Evolutionary conservation across 2,797 vertebrate species (phyloP), one percentile per base, ranked within the genome.

Genomic region (Catostomus latipinnis): DNA sequence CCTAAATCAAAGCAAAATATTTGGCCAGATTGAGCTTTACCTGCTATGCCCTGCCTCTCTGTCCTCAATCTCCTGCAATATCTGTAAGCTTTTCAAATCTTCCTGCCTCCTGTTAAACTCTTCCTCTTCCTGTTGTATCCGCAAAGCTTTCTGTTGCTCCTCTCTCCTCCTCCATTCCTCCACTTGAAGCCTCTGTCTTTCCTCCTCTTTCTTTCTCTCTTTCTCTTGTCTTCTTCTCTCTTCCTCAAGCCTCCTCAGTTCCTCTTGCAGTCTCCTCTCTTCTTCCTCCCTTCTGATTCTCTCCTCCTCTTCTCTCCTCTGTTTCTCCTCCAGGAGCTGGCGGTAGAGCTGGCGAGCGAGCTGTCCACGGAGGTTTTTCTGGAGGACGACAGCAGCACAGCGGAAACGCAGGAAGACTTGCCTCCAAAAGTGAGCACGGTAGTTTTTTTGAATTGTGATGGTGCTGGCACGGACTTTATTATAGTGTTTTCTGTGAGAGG

Each of bases 371-470:
- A 89, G 94, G 87, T 97, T 94, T 79, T 95, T 98, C 93, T 98
- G 96, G 74, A 97, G 92, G 78, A 95, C 68, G 80, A 97, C 5
- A 0, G 94, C 85, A 0, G 96, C 93, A 0, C 87, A 74, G 75
- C 95, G 96, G 83, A 96, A 88, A 1, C 89, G 92, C 82, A 94
- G 90, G 89, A 96, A 95, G 53, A 81, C 78, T 1, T 92, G 91
- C 79, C 95, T 93, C 94, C 96, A 96, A 89, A 94, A 96, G 88
- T 95, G 91, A 0, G 96, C 95, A 0, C 96, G 94, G 87, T 96
- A 97, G 90, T 96, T 96, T 91, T 96, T 97, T 90, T 98, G 96
- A 89, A 98, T 96, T 84, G 91, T 93, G 89, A 97, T 81, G 5
- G 92, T 91, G 89, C 95, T 96, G 91, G 90, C 90, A 83, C 93